Percentiles rank a stretch among this genome's conserved stretches.
These are phyloP conservation scores for Egretta garzetta DNA, from an alignment of 2,113 vertebrate species.

Conservation along the genomic window DNA sequence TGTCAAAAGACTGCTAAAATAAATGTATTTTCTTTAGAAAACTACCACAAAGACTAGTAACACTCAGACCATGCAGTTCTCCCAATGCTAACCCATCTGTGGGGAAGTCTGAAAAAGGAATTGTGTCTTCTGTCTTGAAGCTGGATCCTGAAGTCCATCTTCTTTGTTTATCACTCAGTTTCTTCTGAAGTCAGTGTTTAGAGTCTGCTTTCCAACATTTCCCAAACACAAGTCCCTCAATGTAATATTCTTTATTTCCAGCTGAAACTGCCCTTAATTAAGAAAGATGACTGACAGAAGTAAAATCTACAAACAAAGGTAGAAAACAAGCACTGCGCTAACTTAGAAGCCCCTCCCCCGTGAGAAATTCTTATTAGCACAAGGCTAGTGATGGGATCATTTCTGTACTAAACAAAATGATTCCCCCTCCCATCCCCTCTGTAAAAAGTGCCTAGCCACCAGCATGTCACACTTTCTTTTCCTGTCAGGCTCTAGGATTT, in stretches of 20 bases:
- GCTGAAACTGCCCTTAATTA: not conserved
- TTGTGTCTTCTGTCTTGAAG: not conserved
- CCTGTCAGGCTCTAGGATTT: not conserved
- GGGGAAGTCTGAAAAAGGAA: not conserved
- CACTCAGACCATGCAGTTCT: not conserved
- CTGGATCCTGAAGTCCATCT: not conserved
- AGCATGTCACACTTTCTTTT: not conserved
- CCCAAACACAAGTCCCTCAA: not conserved
- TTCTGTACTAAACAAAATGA: not conserved
- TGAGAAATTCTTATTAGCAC: not conserved
- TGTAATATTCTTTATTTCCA: not conserved
- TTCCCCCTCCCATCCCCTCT: fast-evolving
- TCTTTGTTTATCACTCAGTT: not conserved
- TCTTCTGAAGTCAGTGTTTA: not conserved
- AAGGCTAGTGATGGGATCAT: not conserved
- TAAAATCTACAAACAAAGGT: not conserved
- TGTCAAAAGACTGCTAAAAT: not conserved
- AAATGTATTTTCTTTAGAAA: not conserved
- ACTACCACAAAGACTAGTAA: not conserved
- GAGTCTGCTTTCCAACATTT: not conserved
- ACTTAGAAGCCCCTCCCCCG: not conserved
- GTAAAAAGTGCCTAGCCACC: not conserved
- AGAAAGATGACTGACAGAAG: not conserved
- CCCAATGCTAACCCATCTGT: not conserved
- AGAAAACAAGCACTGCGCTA: not conserved